Base-by-base conservation (phyloP, 2,888 invertebrate genomes). In the Eilema griseolum region DNA sequence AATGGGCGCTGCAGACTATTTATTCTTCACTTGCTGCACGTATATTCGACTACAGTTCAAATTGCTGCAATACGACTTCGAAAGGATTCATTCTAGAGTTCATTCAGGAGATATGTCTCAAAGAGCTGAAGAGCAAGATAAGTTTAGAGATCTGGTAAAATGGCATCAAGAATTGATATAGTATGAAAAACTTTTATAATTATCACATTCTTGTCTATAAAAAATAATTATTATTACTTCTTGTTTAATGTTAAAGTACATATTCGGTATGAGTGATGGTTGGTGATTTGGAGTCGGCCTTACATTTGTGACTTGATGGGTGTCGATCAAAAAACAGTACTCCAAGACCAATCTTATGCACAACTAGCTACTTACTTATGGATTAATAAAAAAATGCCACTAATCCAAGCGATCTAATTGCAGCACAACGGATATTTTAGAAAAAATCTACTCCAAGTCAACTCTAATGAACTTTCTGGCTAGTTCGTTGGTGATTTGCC, bases 401-500 rank as follows among this genome's bases (percentile, higher is more conserved):
- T 11, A n/a, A 11, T 56, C 23, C 23, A 16, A 46, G 28, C 10
- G 7, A n/a, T 23, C 11, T 23, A 61, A 71, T 83, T 79, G 8
- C 85, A 90, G 91, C 28, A 79, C 84, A 24, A 80, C 88, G n/a
- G 75, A 81, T 14, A 78, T 82, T 67, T 76, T 90, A 3, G 89
- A 91, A 74, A 70, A 56, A 4, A 85, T 90, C 46, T 90, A 90
- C 66, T 83, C 88, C 0, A 89, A 86, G 73, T 88, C 91, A 3
- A 91, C 84, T 8, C 76, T 90, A 5, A 81, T 86, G 56, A 90
- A 90, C 76, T 90, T 91, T 72, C 66, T 90, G 31, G 83, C 84
- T 3, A 90, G 91, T 75, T 90, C 91, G 0, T 67, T 89, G 62
- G 82, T 90, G 24, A 90, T 90, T 66, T 91, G 91, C 73, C 86